phyloP scores from a whole-genome alignment of 2,888 invertebrate genomes.

The Schrankia costaestrigalis region DNA sequence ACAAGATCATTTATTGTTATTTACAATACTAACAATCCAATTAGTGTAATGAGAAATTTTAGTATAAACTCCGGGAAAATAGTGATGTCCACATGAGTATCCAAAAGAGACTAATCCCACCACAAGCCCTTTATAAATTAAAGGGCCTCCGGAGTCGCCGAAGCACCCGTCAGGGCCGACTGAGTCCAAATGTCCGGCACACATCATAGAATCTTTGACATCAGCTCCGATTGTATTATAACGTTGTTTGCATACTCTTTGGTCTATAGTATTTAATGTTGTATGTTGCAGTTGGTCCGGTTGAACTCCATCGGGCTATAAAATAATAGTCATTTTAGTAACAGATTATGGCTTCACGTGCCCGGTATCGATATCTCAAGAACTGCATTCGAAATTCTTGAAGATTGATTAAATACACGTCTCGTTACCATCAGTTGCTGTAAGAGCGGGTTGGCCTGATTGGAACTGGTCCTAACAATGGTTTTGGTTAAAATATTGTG shows the following conservation, averaged over 20 bases:
- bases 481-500: no score
- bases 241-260: constrained; percentile 49
- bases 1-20: constrained; percentile 48
- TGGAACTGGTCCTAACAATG: no score
- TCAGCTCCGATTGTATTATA: constrained; percentile 58
- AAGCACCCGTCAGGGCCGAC: constrained; percentile 70
- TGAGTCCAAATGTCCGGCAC: constrained; percentile 59
- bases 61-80: constrained; percentile 71
- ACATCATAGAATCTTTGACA: constrained; percentile 65
- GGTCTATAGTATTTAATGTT: constrained; percentile 51
- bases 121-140: constrained; percentile 67
- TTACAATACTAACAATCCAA: constrained; percentile 64
- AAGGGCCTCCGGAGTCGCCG: constrained; percentile 71
- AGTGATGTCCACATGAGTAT: constrained; percentile 64
- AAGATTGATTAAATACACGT: no score
- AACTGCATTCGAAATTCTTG: no score
- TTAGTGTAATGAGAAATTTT: constrained; percentile 65
- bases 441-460: no score
- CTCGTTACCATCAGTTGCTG: no score
- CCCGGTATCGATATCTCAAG: no score
- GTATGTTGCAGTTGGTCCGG: constrained; percentile 64
- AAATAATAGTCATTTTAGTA: no score
- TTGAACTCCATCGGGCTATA: constrained; percentile 56
- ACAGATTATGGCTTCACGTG: no score
- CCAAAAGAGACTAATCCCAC: constrained; percentile 70